These are phyloP conservation scores for Mormyrus proboscirostris DNA, from an alignment of 2,797 vertebrate genomes.

Conservation along the genomic window DNA sequence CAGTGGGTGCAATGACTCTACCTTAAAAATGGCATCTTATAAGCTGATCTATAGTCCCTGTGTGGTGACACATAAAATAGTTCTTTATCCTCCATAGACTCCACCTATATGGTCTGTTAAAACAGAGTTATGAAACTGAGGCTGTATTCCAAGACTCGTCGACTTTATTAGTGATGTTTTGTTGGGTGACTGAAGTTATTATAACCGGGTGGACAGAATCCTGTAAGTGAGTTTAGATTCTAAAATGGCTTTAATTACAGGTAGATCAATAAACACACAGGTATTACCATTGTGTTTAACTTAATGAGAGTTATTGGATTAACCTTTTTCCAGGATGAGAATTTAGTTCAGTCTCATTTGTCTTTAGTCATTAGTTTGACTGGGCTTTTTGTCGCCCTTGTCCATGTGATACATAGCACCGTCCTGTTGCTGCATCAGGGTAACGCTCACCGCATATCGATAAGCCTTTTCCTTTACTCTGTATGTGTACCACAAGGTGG, in stretches of 20 bases:
- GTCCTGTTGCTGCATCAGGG: not conserved
- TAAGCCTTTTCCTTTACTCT: not conserved
- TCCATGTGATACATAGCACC: not conserved
- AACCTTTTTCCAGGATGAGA: not conserved
- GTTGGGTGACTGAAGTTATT: constrained; percentile 53
- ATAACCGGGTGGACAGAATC: constrained; percentile 36
- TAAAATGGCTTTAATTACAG: not conserved
- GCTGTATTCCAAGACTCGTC: not conserved
- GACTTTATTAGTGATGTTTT: constrained; percentile 33
- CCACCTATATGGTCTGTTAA: not conserved
- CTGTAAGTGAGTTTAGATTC: not conserved
- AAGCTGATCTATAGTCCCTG: not conserved
- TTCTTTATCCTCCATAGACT: not conserved
- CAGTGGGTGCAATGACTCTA: not conserved
- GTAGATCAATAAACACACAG: not conserved
- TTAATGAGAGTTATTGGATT: constrained; percentile 1
- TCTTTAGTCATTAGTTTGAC: not conserved
- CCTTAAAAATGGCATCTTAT: not conserved
- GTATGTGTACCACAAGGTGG: constrained; percentile 53
- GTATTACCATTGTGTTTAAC: not conserved
- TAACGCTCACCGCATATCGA: not conserved
- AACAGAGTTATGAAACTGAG: not conserved
- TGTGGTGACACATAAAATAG: not conserved
- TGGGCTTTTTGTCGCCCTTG: not conserved
- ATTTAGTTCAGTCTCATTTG: not conserved